Conservation (phyloP, 2,113 vertebrate genomes). For the Anarrhichthys ocellatus region DNA sequence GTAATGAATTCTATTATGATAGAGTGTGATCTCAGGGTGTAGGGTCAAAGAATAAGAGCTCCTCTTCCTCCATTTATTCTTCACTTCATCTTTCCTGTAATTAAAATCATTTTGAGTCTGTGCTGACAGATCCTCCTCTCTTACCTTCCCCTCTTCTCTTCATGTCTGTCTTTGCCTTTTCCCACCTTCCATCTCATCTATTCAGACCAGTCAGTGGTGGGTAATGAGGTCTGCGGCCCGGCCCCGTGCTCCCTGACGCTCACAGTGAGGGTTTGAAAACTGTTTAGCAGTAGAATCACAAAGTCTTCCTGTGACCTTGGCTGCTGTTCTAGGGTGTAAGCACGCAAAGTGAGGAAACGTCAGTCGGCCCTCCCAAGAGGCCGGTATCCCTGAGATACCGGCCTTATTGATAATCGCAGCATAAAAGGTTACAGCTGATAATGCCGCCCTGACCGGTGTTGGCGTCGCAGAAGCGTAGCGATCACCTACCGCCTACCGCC, state of each 20-base stretch:
- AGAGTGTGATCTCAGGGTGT: neutral
- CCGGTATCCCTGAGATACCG: neutral
- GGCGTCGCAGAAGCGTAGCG: too few species aligned
- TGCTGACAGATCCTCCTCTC: conserved; percentile 22
- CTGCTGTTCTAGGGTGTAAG: neutral
- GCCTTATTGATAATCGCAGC: too few species aligned
- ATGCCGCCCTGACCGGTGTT: too few species aligned
- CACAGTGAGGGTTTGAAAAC: neutral
- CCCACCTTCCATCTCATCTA: conserved; percentile 33
- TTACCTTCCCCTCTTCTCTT: neutral
- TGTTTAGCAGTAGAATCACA: neutral
- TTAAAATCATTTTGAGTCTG: conserved; percentile 28
- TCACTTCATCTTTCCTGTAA: conserved; percentile 11
- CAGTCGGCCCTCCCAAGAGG: too few species aligned
- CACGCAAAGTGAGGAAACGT: neutral
- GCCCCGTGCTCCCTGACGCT: neutral
- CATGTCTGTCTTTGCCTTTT: conserved; percentile 6
- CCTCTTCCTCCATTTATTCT: neutral
- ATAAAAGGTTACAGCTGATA: too few species aligned
- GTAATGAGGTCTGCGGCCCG: conserved; percentile 57
- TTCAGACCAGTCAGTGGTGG: conserved; percentile 40
- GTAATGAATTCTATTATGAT: conserved; percentile 9
- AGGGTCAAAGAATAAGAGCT: conserved; percentile 6
- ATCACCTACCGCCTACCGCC: too few species aligned
- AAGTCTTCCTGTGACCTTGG: conserved; percentile 17